Evolutionary conservation across 2,888 invertebrate species (phyloP), one percentile per base, ranked within the genome.

Genomic region (Parelbella ahira): DNA sequence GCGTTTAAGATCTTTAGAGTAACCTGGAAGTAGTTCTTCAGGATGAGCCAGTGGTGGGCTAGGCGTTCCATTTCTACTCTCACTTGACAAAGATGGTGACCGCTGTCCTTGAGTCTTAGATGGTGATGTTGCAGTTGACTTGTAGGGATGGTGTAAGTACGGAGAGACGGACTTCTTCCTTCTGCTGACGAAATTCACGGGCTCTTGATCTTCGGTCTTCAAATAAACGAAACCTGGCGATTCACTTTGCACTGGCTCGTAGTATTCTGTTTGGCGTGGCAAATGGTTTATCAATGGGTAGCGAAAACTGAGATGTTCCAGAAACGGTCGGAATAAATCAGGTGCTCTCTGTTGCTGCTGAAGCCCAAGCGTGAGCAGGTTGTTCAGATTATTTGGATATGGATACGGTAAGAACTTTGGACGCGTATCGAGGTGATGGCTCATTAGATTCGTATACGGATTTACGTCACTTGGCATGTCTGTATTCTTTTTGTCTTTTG

Each of bases 361-460:
- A 18, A 92, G 81, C 44, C 91, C 90, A 43, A 93, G 71, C 4
- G 89, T 90, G 46, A 93, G 89, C 9, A 93, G 69, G 51, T 91
- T 92, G 58, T 90, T 92, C 38, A 92, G 82, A 58, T 91, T 91
- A 45, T 89, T 90, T 0, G 90, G 90, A 19, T 92, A 91, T 0
- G 80, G 77, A 63, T 92, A 92, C 0, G 91, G 91, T 7, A 92
- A 60, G 59, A 91, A 88, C 56, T 89, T 86, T 0, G 83, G 80
- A 0, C 80, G 66, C 1, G 71, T 56, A 33, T 81, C 81, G 21
- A 79, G 47, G 15, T 75, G 75, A 12, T 71, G 74, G 4, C 72
- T 75, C 6, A 86, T 63, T 25, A 86, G 60, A 47, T 74, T 75
- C 20, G 77, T 66, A 50, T 86, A 79, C n/a, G 77, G 63, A 48